Base-by-base conservation (phyloP, 2,888 invertebrate genomes). In the Dasypogon diadema region DNA sequence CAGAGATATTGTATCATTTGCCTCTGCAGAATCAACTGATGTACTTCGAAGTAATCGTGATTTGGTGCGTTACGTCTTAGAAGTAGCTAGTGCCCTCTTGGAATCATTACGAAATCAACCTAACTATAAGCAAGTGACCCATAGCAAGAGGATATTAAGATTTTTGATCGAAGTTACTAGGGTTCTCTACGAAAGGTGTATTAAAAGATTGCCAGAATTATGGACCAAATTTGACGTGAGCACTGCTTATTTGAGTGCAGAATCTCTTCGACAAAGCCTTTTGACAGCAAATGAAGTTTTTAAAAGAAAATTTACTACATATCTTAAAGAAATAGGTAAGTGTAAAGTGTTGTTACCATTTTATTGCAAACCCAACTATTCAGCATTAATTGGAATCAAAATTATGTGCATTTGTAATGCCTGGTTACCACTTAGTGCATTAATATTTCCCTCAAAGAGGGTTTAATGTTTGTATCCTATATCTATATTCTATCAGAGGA, bases 21-120 rank as follows among this genome's bases (percentile, higher is more conserved):
- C 88, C 0, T 83, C 87, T 1, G 79, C 83, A 1, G 84, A 86
- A 12, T 85, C 88, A 76, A 84, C 87, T 0, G 85, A 83, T 30
- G 79, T 85, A 30, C 80, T 91, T 26, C 87, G 88, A 80, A 85
- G 87, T 10, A 87, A 89, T 68, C 82, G 83, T 0, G 88, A 88
- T 5, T 84, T 91, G 51, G 89, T 89, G 76, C 86, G 87, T n/a
- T 90, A 89, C 79, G 84, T 89, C 8, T 81, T 90, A 24, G 86
- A 88, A 80, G 79, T 82, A 4, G 77, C 83, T 0, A 78, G 80
- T 0, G 58, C 72, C 1, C 82, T 81, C 42, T 78, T 85, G 2
- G 82, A 83, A 77, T 75, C 75, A 5, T 81, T 85, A 21, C 84
- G 83, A 12, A 78, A 79, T 30, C 82, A 84, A 76, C 84, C 84